Percentiles rank a stretch among this genome's conserved stretches.
phyloP scores from a whole-genome alignment of 2,113 vertebrate genomes.

The Dromas ardeola region DNA sequence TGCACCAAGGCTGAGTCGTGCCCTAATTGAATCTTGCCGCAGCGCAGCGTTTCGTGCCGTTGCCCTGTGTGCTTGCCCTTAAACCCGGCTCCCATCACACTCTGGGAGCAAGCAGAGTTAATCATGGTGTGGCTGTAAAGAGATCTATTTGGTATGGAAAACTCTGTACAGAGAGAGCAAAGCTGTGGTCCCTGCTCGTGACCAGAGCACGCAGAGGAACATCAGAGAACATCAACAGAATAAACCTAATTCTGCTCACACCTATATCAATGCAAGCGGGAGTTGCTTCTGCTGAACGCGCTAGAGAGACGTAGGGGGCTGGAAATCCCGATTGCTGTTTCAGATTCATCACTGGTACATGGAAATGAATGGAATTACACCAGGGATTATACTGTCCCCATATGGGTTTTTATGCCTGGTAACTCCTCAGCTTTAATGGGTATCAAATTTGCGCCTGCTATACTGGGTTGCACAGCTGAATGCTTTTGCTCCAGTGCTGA shows the following conservation, averaged over 20 bases:
- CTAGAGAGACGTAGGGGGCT: not conserved
- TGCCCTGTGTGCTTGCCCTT: not conserved
- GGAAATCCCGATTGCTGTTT: not conserved
- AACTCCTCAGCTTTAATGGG: constrained; percentile 46
- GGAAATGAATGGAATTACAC: constrained; percentile 51
- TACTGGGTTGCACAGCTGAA: constrained; percentile 27
- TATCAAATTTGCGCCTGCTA: constrained; percentile 58
- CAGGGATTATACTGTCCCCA: constrained; percentile 35
- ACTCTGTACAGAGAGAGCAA: not conserved
- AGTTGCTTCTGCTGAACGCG: not conserved
- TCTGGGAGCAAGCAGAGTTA: not conserved
- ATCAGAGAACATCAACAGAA: not conserved
- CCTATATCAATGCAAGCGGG: not conserved
- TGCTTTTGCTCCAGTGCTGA: constrained; percentile 38
- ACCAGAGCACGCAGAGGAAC: not conserved
- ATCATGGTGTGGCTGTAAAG: not conserved
- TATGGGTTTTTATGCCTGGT: constrained; percentile 46
- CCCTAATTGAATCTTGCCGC: not conserved
- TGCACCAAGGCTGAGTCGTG: not conserved
- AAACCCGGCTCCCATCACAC: not conserved
- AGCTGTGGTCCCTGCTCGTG: not conserved
- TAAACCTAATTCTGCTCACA: not conserved
- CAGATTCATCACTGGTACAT: not conserved
- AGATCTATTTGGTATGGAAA: not conserved
- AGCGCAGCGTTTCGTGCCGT: fast-evolving